Conservation (phyloP, 64 coral and sea anemone species). For the Porites lutea region DNA sequence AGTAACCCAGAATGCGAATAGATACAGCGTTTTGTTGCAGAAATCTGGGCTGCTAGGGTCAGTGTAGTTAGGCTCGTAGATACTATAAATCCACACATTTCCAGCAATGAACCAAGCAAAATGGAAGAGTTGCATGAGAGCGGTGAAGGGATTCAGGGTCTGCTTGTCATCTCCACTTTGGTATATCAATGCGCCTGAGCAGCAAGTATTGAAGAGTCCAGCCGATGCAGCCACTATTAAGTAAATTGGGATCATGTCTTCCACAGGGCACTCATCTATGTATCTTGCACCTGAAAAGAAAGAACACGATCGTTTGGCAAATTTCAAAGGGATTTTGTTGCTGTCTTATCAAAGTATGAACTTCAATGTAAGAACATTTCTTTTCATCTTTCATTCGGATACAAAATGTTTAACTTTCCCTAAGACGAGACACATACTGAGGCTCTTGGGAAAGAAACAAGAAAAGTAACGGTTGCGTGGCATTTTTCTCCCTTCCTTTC, state of each 20-base stretch:
- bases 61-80: slow-evolving; percentile 55
- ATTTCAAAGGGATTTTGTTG: no score
- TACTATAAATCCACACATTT: slow-evolving; percentile 57
- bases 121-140: slow-evolving; percentile 26
- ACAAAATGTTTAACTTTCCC: no score
- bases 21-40: slow-evolving; percentile 57
- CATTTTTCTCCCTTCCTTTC: no score
- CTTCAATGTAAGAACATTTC: no score
- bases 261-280: slow-evolving; percentile 46
- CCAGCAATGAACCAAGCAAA: slow-evolving; percentile 55
- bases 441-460: no score
- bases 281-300: slow-evolving; percentile 21
- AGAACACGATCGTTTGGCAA: neutral
- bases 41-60: slow-evolving; percentile 2
- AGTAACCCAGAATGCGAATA: slow-evolving; percentile 54
- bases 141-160: slow-evolving; percentile 13
- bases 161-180: neutral
- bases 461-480: no score
- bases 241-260: slow-evolving; percentile 58
- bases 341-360: no score
- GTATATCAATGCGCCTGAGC: neutral
- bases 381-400: no score
- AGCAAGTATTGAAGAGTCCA: slow-evolving; percentile 14
- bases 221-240: slow-evolving; percentile 51
- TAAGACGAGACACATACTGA: no score